These are phyloP conservation scores for Dolichopus griseipennis DNA, from an alignment of 2,888 invertebrate genomes.

Conservation along the genomic window DNA sequence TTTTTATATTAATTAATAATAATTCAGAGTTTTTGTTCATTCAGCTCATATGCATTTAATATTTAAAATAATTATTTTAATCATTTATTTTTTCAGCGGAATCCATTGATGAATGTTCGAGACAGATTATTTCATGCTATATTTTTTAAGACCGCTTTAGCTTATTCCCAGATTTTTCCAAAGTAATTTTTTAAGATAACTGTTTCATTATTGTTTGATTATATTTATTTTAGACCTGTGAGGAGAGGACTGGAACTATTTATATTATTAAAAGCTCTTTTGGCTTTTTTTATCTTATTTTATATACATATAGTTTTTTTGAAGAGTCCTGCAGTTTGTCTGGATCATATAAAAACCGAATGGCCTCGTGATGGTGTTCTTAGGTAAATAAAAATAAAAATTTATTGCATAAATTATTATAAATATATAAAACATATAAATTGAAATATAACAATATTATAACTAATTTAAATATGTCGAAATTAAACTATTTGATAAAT, in stretches of 20 bases:
- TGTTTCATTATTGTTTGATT: background rate
- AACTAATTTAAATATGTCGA: no score
- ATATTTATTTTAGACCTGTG: constrained; percentile 28
- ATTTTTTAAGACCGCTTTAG: constrained; percentile 83
- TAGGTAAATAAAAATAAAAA: constrained; percentile 28
- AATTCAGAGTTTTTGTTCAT: no score
- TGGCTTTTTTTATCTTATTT: constrained; percentile 81
- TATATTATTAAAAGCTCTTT: constrained; percentile 55
- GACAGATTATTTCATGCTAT: constrained; percentile 91
- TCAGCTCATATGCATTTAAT: no score
- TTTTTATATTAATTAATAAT: no score
- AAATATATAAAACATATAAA: no score
- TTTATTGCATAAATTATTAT: no score
- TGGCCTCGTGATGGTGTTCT: constrained; percentile 96
- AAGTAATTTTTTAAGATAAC: constrained; percentile 57
- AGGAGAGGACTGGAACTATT: constrained; percentile 36
- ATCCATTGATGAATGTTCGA: constrained; percentile 74
- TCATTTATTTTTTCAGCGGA: constrained; percentile 43
- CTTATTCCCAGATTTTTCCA: constrained; percentile 86
- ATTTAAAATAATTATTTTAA: constrained; percentile 10
- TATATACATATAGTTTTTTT: constrained; percentile 95
- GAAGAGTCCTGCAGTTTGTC: constrained; percentile 83
- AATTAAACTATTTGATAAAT: no score
- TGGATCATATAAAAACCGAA: constrained; percentile 74
- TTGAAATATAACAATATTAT: no score